Evolutionary conservation across 2,797 vertebrate genomes (phyloP), one percentile per base, ranked within the genome.

Genomic region (Hybognathus amarus): DNA sequence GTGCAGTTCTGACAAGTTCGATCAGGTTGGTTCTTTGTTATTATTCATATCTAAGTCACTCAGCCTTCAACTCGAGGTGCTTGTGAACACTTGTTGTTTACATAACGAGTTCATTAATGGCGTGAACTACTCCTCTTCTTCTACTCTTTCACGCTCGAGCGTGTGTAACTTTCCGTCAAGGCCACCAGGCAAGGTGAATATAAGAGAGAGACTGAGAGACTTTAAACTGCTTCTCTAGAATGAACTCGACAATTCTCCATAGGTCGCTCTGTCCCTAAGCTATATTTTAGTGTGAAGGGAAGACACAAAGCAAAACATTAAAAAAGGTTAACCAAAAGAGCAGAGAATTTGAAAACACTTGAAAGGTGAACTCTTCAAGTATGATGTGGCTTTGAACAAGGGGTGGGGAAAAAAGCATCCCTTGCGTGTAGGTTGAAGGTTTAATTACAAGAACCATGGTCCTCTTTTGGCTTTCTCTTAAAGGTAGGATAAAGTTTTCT

Each of bases 11-110:
- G 95, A 91, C 88, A 92, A 94, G 86, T 94, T 97, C 83, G 92
- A 94, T 91, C 96, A 98, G 97, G 98, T 98, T 88, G 87, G 96
- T 96, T 17, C 50, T 24, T 64, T 17, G 52, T 59, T 79, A 12
- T 38, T n/a, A 30, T 15, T 54, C 42, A 4, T 15, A 5, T 22
- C 38, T 42, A 1, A 17, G 61, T 33, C 27, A 24, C 56, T 70
- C 52, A 50, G 10, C 42, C 30, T n/a, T 17, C 30, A 24, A 9
- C 6, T 52, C 10, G 17, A 52, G 13, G 70, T 54, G 2, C 24
- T 54, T 36, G 38, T 20, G 40, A 79, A 54, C 61, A 71, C 75
- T 59, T 80, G 45, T 68, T 33, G 61, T 50, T 68, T 52, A 59
- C 36, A 17, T 68, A 61, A 69, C n/a, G 79, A 82, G 70, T 85